Evolutionary conservation across 2,113 vertebrate genomes (phyloP), one percentile per base, ranked within the genome.

Genomic region (Nothocercus nigrocapillus): DNA sequence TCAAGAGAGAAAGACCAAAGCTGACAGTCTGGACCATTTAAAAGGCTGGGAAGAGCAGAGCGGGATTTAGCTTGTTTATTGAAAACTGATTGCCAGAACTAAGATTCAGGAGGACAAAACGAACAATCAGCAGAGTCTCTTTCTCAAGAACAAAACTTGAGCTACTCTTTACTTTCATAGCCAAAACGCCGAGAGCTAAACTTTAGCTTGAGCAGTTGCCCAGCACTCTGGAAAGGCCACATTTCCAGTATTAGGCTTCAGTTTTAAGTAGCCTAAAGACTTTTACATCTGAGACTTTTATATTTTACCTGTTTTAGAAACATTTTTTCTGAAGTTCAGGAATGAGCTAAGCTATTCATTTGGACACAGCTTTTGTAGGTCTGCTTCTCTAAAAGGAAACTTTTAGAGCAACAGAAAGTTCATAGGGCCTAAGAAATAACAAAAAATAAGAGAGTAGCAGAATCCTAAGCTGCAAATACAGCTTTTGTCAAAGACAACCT

Each of bases 381-480:
- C 63, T 83, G 56, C 40, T 66, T 69, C 51, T 85, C 51, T 78
- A 69, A 79, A 74, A 64, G 8, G 72, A 84, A 95, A 91, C 28
- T 49, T 61, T 40, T 11, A 82, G 59, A 85, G 58, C 56, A 44
- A 7, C 28, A 88, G 47, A 73, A 82, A 91, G 25, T 64, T 81
- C 54, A n/a, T 38, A 61, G 63, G 20, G 11, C 16, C 61, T 20
- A 15, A 13, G 5, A 84, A 45, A 80, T 20, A 61, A 40, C 24
- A 49, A 47, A 47, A 47, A 59, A 38, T 82, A 45, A 80, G 2
- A 67, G 64, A 70, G 15, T 1, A 63, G 36, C 82, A 80, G 45
- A 80, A 40, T 61, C 74, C 62, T 6, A 72, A 6, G 2, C 18
- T 82, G 76, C 36, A 93, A 90, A 82, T 13, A 87, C 0, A 77